Base-by-base conservation (phyloP, 2,797 vertebrate genomes). In the Alcedo atthis region DNA sequence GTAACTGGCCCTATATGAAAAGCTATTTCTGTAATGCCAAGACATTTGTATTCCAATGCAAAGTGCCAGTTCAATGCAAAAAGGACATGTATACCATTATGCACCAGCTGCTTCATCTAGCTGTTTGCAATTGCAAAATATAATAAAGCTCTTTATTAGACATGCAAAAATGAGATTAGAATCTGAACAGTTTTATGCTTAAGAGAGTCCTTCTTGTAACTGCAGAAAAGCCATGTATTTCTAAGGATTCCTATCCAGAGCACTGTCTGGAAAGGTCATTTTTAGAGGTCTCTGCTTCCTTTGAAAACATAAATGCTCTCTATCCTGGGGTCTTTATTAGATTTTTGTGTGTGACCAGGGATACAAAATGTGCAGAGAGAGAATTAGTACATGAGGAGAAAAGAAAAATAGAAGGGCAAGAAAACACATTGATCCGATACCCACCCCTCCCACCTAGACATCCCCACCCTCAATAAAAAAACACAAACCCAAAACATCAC, bases 21-120 rank as follows among this genome's bases (percentile, higher is more conserved):
- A 94, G 22, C 85, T 87, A 62, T 84, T 92, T 93, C 75, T 62
- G 61, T 91, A 90, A 93, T 76, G 53, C 33, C 40, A 85, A 81
- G 22, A 83, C 49, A 90, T 94, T 92, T 90, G 62, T 83, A 82
- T 95, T 93, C 82, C 85, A 87, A 22, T 54, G 61, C 40, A 71
- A 92, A 84, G 35, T 80, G 86, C 81, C 85, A 85, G 61, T 70
- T 92, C 69, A 87, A 40, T 81, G 74, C 59, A 92, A 81, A 88
- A 93, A 92, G 81, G 79, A 51, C 45, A 48, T 93, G 85, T 77
- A 90, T 81, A 80, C 48, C 32, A 81, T 95, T 93, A 88, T 35
- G 40, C 57, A 85, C 69, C 96, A 96, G 92, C 86, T 95, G 95
- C 71, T 69, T 95, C 93, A 62, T 92, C 88, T 96, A 84, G 81